These are phyloP conservation scores for Aphis craccivora DNA, from an alignment of 1,140 invertebrate species.

Conservation along the genomic window DNA sequence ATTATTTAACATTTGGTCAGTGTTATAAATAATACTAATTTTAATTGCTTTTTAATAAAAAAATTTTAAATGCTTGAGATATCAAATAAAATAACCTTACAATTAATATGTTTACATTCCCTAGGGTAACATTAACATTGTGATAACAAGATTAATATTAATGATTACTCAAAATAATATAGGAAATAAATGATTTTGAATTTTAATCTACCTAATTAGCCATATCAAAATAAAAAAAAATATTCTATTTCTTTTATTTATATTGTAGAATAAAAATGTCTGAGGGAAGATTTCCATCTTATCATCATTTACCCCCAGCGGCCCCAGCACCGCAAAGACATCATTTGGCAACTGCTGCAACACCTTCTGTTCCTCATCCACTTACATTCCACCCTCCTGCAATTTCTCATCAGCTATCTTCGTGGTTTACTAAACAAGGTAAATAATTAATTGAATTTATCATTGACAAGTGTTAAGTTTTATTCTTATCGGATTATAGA, in stretches of 20 bases:
- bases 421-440: constrained; percentile 58
- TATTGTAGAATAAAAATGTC: constrained; percentile 56
- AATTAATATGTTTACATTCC: constrained; percentile 20
- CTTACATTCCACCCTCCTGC: constrained; percentile 51
- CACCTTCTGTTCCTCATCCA: constrained; percentile 52
- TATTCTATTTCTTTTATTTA: neutral
- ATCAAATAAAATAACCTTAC: neutral
- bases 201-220: neutral
- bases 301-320: constrained; percentile 54
- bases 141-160: constrained; percentile 26
- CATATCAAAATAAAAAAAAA: neutral
- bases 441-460: constrained; percentile 25
- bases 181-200: neutral
- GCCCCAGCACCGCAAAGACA: constrained; percentile 52
- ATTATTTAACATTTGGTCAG: neutral
- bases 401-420: constrained; percentile 52
- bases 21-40: neutral
- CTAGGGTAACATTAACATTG: neutral
- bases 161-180: constrained; percentile 24
- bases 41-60: neutral
- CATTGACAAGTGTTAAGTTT: constrained; percentile 2
- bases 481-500: constrained; percentile 47
- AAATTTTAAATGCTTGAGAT: neutral
- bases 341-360: constrained; percentile 46
- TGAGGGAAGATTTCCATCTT: constrained; percentile 58